Base-by-base conservation (phyloP, 1,140 invertebrate genomes). In the Cotesia typhae region DNA sequence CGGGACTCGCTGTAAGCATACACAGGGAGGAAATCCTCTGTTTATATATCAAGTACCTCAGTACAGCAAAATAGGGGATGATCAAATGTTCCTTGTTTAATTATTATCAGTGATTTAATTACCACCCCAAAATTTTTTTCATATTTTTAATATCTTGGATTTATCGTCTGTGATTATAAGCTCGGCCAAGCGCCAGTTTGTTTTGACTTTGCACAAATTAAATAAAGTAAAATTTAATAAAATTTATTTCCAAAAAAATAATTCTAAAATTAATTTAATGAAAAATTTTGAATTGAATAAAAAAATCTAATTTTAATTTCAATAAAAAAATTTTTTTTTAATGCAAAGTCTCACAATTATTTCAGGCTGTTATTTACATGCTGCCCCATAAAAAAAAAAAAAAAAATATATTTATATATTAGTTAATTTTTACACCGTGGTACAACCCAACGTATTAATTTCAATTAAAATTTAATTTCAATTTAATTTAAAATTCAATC, bases 311-410 rank as follows among this genome's bases (percentile, higher is more conserved):
- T 12, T 28, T 28, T 35, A 60, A 28, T 12, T 28, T 28, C 5
- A 60, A 9, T 20, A 51, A 6, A 20, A 53, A 63, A 12, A 64
- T 20, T 20, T 10, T 35, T 35, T 20, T 70, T 76, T 47, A 47
- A 67, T 76, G 78, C 76, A 78, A 74, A 82, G 76, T 83, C 75
- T 77, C 76, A 68, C 52, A 77, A 68, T 47, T 74, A 72, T 78
- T 65, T 74, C 76, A 79, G 76, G 80, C 80, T 75, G 71, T 85
- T 85, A 86, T 85, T 83, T 85, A 85, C 85, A 86, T 85, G 85
- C 85, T 82, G 76, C 76, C 82, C 83, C 79, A 84, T 79, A 81
- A 77, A 17, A 60, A 70, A 59, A 6, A 64, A 55, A 0, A 64
- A 36, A 20, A 72, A 28, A 72, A 64, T 51, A 20, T 73, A 28